Conservation (phyloP, 2,113 vertebrate genomes). For the Crocuta crocuta region DNA sequence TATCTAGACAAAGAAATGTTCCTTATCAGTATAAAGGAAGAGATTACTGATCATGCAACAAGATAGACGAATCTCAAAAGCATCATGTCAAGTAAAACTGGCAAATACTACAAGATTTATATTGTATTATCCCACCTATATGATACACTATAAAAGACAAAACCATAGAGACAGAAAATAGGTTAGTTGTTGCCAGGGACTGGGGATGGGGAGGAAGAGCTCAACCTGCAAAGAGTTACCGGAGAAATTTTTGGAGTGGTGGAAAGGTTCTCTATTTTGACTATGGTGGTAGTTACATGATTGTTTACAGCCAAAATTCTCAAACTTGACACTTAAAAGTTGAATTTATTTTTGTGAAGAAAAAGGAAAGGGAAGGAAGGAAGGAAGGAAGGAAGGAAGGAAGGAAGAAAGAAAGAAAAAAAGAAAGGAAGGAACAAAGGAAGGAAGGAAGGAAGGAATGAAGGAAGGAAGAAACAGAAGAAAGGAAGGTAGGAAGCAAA, state of each 20-base stretch:
- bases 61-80: neutral
- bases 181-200: neutral
- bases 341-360: neutral
- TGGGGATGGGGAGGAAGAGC: neutral
- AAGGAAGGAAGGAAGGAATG: no score
- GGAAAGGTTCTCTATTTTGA: neutral
- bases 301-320: neutral
- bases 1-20: neutral
- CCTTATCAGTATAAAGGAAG: neutral
- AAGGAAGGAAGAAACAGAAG: accelerated
- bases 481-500: no score
- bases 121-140: neutral
- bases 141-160: neutral
- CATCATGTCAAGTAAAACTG: neutral
- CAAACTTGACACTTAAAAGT: neutral
- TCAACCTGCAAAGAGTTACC: neutral
- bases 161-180: neutral
- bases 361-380: no score
- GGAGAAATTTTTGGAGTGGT: neutral
- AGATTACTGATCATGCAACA: neutral
- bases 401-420: neutral
- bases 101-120: neutral
- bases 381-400: neutral
- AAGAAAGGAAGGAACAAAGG: no score
- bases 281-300: neutral